These are phyloP conservation scores for Spheniscus mendiculus DNA, from an alignment of 2,113 vertebrate species.

Conservation along the genomic window DNA sequence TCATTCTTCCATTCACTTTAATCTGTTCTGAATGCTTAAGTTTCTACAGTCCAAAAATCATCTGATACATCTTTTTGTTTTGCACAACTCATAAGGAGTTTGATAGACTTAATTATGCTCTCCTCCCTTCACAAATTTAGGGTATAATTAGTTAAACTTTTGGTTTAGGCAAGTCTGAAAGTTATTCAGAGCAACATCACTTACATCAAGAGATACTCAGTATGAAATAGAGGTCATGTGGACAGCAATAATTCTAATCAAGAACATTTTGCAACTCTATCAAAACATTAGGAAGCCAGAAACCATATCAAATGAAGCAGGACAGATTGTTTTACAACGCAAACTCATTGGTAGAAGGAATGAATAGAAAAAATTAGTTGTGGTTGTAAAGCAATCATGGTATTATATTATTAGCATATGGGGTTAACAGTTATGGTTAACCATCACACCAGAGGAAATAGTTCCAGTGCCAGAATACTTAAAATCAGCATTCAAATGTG, in stretches of 20 bases:
- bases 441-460: background rate
- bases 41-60: background rate
- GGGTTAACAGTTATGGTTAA: conserved; percentile 11
- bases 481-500: background rate
- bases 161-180: background rate
- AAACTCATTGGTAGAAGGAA: background rate
- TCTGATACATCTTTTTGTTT: background rate
- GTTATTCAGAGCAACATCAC: background rate
- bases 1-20: background rate
- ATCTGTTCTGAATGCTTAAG: background rate
- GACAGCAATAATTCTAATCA: background rate
- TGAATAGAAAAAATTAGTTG: background rate
- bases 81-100: background rate
- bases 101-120: background rate
- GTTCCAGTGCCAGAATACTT: background rate
- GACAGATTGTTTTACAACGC: background rate
- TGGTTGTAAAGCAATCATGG: background rate
- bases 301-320: background rate
- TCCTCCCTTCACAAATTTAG: background rate
- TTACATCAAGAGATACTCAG: background rate
- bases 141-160: background rate
- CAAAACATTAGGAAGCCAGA: background rate
- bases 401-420: background rate
- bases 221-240: background rate
- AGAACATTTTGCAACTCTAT: background rate